Evolutionary conservation across 2,888 invertebrate species (phyloP).

Genomic region (Tridacna gigas): DNA sequence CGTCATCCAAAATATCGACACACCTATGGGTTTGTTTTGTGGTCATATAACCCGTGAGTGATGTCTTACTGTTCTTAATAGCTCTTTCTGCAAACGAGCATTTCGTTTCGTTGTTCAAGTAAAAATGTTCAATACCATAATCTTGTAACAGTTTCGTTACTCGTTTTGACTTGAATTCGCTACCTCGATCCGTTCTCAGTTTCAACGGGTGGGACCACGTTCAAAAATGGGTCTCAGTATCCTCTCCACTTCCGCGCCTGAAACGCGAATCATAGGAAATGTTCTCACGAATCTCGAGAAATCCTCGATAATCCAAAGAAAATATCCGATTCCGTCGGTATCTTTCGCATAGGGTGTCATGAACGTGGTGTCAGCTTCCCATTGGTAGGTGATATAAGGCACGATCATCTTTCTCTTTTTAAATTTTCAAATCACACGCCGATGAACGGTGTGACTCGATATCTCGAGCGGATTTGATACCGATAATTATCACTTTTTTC

Average conservation of each 20-base stretch:
- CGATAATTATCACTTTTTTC: no score
- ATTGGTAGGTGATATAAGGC: conserved; percentile 40
- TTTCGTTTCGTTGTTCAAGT: conserved; percentile 26
- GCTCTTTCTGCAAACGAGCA: conserved; percentile 22
- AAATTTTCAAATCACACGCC: conserved; percentile 28
- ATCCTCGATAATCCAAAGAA: conserved; percentile 32
- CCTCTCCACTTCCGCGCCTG: background rate
- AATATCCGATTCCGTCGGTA: conserved; percentile 34
- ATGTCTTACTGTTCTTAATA: conserved; percentile 19
- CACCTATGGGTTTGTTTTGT: conserved; percentile 38
- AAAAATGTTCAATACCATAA: conserved; percentile 16
- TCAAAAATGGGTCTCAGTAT: background rate
- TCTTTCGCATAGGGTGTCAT: conserved; percentile 16
- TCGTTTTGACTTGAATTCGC: conserved; percentile 25
- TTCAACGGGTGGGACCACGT: background rate
- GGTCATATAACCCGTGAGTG: conserved; percentile 26
- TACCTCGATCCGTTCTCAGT: conserved; percentile 32
- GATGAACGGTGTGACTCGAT: conserved; percentile 8
- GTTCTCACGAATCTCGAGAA: conserved; percentile 41
- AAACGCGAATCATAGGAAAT: background rate
- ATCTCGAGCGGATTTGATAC: no score
- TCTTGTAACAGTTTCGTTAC: conserved; percentile 21
- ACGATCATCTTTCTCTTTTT: conserved; percentile 21
- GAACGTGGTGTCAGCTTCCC: conserved; percentile 30
- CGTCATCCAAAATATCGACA: conserved; percentile 22